Conservation (phyloP, 2,888 invertebrate species). For the Campaea margaritaria region DNA sequence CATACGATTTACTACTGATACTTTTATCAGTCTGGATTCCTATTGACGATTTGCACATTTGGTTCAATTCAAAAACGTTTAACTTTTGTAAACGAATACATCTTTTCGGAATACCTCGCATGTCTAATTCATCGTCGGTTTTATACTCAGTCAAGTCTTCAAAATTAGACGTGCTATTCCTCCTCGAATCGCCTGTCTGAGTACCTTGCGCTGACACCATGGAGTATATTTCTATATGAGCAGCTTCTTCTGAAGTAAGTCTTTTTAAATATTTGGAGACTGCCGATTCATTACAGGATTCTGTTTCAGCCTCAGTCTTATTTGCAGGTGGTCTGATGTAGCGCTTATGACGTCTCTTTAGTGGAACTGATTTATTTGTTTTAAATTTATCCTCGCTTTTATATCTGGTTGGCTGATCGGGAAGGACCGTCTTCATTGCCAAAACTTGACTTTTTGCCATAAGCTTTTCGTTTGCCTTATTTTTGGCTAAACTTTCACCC, state of each 20-base stretch:
- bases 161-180: not conserved
- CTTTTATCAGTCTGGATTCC: conserved; percentile 16
- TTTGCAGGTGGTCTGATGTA: conserved; percentile 8
- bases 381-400: conserved; percentile 20
- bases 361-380: conserved; percentile 10
- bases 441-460: conserved; percentile 8
- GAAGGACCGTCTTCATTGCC: not conserved
- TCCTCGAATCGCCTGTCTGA: conserved; percentile 3
- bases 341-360: conserved; percentile 17
- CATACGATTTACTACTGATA: not conserved
- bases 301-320: conserved; percentile 11
- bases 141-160: not conserved
- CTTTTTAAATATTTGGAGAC: conserved; percentile 15
- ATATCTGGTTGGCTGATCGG: not conserved
- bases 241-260: conserved; percentile 12
- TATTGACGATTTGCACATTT: conserved; percentile 9
- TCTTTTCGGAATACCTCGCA: conserved; percentile 1
- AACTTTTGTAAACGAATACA: conserved; percentile 18
- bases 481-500: not conserved
- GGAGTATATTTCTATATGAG: conserved; percentile 7
- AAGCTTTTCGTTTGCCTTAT: conserved; percentile 26
- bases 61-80: conserved; percentile 1
- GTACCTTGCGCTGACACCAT: conserved; percentile 18
- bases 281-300: conserved; percentile 10
- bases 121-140: conserved; percentile 7